These are phyloP conservation scores for Sapajus apella DNA, from an alignment of 2,113 vertebrate species.

Conservation along the genomic window DNA sequence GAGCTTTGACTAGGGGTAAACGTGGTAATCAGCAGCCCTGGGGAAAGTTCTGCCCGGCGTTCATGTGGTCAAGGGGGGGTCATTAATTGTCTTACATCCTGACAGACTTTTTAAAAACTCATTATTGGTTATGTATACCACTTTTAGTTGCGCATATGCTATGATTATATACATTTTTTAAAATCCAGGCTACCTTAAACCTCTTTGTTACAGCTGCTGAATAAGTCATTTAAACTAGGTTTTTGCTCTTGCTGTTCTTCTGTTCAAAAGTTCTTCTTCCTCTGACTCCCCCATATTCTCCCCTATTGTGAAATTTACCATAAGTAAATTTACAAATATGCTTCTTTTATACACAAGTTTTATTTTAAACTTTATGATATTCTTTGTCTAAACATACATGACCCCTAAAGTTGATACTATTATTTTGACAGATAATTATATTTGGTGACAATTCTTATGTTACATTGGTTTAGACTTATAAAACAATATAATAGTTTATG, in stretches of 20 bases:
- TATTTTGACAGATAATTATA: background rate
- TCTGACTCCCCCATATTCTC: too few species aligned
- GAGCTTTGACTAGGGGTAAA: conserved; percentile 57
- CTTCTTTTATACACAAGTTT: background rate
- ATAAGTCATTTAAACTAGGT: background rate
- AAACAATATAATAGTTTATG: background rate
- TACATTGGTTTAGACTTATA: background rate
- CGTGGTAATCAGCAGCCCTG: conserved; percentile 54
- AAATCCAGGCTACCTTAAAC: background rate
- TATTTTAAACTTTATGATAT: background rate
- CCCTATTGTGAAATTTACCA: background rate
- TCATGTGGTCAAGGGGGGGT: conserved; percentile 8
- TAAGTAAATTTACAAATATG: background rate
- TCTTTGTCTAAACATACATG: background rate
- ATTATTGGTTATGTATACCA: conserved; percentile 48
- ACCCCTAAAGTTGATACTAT: background rate
- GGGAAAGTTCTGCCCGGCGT: background rate
- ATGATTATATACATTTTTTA: background rate
- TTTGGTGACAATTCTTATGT: conserved; percentile 3
- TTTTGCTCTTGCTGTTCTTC: background rate
- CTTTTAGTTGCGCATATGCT: conserved; percentile 37
- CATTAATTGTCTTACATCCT: conserved; percentile 58
- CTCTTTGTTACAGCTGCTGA: conserved; percentile 51
- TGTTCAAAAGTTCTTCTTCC: background rate
- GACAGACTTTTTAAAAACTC: conserved; percentile 44